Evolutionary conservation across 2,113 vertebrate species (phyloP).

Genomic region (Lophius piscatorius): DNA sequence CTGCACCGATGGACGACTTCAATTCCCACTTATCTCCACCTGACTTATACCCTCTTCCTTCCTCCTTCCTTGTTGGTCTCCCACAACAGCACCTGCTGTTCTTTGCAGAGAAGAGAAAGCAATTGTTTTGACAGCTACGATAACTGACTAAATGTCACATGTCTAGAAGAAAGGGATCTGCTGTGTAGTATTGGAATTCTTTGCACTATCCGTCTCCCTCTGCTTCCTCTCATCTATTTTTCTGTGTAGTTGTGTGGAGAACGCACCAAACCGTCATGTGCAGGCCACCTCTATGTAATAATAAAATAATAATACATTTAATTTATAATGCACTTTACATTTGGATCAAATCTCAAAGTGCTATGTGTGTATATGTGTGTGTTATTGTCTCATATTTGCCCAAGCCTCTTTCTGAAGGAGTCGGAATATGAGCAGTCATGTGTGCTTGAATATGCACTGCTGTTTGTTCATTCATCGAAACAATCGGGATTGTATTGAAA

Average conservation of each 20-base stretch:
- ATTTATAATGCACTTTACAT: too few species aligned
- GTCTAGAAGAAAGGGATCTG: constrained; percentile 44
- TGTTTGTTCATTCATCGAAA: constrained; percentile 14
- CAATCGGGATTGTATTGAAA: constrained; percentile 41
- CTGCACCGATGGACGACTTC: constrained; percentile 10
- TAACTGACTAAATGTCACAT: constrained; percentile 67
- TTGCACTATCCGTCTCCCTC: constrained; percentile 1
- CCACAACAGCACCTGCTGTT: constrained; percentile 34
- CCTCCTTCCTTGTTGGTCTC: constrained; percentile 28
- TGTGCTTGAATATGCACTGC: constrained; percentile 12
- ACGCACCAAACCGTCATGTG: too few species aligned
- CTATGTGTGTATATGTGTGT: not conserved
- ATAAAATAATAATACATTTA: too few species aligned
- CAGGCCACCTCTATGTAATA: too few species aligned
- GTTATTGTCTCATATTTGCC: constrained; percentile 19
- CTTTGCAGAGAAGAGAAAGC: constrained; percentile 54
- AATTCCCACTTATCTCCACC: not conserved
- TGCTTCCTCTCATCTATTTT: constrained; percentile 2
- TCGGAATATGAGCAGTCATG: constrained; percentile 1
- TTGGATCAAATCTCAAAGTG: too few species aligned
- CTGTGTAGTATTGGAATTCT: constrained; percentile 35
- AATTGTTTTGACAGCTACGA: constrained; percentile 73
- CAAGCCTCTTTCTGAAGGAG: constrained; percentile 6
- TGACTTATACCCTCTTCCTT: not conserved
- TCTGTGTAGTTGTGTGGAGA: constrained; percentile 11